These are phyloP conservation scores for Gerris lacustris DNA, from an alignment of 2,888 invertebrate species.

Conservation along the genomic window DNA sequence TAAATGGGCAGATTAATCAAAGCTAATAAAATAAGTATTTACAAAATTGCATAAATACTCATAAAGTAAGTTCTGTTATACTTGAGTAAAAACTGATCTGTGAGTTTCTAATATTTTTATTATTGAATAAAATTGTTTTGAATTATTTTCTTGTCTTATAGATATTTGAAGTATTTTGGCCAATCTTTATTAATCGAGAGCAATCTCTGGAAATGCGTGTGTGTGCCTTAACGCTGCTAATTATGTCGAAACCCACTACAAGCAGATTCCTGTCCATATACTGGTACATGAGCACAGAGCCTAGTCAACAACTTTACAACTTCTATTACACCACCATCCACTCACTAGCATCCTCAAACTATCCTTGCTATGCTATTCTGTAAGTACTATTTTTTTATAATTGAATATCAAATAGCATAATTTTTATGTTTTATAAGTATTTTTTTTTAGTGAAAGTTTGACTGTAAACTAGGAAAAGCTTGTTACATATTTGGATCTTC, in stretches of 20 bases:
- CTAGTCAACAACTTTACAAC: constrained; percentile 51
- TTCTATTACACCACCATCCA: constrained; percentile 60
- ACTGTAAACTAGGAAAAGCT: too few species aligned
- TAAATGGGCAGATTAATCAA: too few species aligned
- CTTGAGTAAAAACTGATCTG: background rate
- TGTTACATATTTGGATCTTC: too few species aligned
- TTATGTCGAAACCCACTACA: constrained; percentile 51
- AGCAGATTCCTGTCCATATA: constrained; percentile 55
- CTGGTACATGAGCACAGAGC: constrained; percentile 51
- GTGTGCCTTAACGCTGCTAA: constrained; percentile 50
- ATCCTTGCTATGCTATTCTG: constrained; percentile 54
- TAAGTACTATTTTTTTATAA: constrained; percentile 38
- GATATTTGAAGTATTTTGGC: constrained; percentile 52
- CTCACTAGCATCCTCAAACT: constrained; percentile 52
- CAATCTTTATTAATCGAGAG: constrained; percentile 52
- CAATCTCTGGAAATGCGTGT: constrained; percentile 56
- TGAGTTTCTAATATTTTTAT: constrained; percentile 12
- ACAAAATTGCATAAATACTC: too few species aligned
- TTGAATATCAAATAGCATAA: background rate
- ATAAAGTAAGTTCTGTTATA: too few species aligned
- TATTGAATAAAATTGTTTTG: background rate
- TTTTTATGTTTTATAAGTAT: background rate
- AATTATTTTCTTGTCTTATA: constrained; percentile 28
- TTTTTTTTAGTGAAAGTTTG: too few species aligned
- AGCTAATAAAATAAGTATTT: too few species aligned